A percentile compares a stretch with the other conserved stretches of the same genome.
These are phyloP conservation scores for Sakesphorus luctuosus DNA, from an alignment of 2,113 vertebrate species.

Conservation along the genomic window DNA sequence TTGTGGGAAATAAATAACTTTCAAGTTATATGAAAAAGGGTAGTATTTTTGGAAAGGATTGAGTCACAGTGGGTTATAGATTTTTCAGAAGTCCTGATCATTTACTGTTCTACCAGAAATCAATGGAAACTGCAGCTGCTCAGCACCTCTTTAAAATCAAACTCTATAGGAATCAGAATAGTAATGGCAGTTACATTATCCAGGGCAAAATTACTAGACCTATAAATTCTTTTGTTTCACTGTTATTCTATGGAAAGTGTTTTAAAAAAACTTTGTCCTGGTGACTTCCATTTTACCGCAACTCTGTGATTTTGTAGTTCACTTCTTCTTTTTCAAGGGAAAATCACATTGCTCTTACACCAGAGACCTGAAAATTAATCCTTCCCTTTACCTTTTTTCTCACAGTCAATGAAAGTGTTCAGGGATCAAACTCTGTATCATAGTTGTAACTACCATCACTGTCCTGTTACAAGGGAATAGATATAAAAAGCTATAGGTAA, in stretches of 20 bases:
- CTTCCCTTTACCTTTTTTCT: neutral
- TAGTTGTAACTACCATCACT: neutral
- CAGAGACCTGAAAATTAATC: neutral
- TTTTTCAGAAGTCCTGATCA: slow-evolving; percentile 24
- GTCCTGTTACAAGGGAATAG: neutral
- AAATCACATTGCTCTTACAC: neutral
- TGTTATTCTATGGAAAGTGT: neutral
- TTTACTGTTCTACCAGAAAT: slow-evolving; percentile 5
- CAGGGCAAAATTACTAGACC: neutral
- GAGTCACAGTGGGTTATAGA: neutral
- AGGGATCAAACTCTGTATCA: neutral
- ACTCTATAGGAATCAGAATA: neutral
- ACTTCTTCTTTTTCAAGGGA: neutral
- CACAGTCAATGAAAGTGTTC: neutral
- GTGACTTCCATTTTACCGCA: neutral
- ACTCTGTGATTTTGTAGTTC: neutral
- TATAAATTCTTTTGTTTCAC: neutral
- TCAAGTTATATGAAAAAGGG: neutral
- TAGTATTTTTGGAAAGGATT: neutral
- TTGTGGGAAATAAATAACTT: neutral
- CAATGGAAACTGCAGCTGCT: neutral
- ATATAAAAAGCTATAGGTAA: neutral
- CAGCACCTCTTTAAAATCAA: slow-evolving; percentile 3
- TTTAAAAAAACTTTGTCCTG: neutral
- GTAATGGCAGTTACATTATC: neutral